Evolutionary conservation across 2,888 invertebrate genomes (phyloP).

Genomic region (Tinea pellionella): DNA sequence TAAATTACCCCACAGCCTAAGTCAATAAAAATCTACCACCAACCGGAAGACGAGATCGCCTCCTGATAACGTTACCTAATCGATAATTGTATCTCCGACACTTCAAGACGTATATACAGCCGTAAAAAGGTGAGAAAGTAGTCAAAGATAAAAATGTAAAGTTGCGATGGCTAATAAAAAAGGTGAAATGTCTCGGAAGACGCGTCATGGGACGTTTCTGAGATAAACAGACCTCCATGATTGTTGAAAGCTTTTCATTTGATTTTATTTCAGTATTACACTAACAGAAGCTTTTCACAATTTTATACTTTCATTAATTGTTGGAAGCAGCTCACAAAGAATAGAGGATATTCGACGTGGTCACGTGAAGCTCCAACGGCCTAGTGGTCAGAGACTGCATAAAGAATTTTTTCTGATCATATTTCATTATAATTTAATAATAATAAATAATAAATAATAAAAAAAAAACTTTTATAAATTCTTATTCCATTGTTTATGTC

Average conservation of each 20-base stretch:
- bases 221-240: conserved; percentile 64
- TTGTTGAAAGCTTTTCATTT: conserved; percentile 31
- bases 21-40: conserved; percentile 4
- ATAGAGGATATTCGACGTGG: too few species aligned
- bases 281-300: background rate
- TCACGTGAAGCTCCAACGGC: too few species aligned
- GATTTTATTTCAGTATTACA: conserved; percentile 14
- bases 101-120: conserved; percentile 60
- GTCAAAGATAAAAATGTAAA: conserved; percentile 56
- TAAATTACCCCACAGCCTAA: conserved; percentile 29
- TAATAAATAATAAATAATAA: too few species aligned
- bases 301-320: too few species aligned
- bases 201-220: conserved; percentile 49
- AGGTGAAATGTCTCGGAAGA: conserved; percentile 63
- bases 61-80: conserved; percentile 64
- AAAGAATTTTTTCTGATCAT: too few species aligned
- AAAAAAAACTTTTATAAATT: too few species aligned
- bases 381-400: too few species aligned
- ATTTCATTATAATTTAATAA: too few species aligned
- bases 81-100: conserved; percentile 69
- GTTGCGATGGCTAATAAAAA: conserved; percentile 66
- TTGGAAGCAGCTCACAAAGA: too few species aligned
- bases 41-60: conserved; percentile 67
- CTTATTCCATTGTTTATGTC: too few species aligned
- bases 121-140: conserved; percentile 70